phyloP scores from a whole-genome alignment of 2,797 vertebrate genomes.

The Crocodylus rhombifer region DNA sequence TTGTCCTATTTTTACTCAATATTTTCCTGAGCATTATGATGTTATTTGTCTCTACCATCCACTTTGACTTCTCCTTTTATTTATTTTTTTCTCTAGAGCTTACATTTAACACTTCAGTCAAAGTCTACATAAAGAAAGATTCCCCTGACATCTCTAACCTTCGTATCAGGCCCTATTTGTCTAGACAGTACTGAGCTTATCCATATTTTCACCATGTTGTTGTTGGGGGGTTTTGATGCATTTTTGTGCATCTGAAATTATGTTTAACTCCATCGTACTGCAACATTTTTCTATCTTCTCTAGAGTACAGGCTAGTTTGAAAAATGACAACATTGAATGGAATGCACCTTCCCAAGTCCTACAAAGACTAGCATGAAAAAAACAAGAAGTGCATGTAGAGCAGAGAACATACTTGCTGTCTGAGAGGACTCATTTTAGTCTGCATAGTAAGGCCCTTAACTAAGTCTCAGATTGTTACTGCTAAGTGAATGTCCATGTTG shows the following conservation, averaged over 20 bases:
- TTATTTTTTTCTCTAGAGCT: neutral
- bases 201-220: neutral
- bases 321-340: neutral
- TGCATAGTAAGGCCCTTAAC: neutral
- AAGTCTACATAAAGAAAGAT: fast-evolving
- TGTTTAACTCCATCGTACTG: neutral
- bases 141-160: neutral
- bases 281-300: neutral
- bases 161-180: neutral
- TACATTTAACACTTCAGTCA: neutral
- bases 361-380: neutral
- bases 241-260: neutral
- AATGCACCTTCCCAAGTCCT: neutral
- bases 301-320: neutral
- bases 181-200: neutral
- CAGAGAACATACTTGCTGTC: neutral
- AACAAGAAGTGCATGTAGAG: neutral
- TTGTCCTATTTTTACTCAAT: neutral
- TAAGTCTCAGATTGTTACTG: neutral
- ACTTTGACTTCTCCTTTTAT: neutral
- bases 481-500: neutral
- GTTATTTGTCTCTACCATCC: neutral
- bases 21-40: neutral
- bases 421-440: neutral
- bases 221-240: neutral